Percentiles rank a stretch among this genome's conserved stretches.
phyloP scores from a whole-genome alignment of 2,797 vertebrate species.

The Tenualosa thibaudeaui region DNA sequence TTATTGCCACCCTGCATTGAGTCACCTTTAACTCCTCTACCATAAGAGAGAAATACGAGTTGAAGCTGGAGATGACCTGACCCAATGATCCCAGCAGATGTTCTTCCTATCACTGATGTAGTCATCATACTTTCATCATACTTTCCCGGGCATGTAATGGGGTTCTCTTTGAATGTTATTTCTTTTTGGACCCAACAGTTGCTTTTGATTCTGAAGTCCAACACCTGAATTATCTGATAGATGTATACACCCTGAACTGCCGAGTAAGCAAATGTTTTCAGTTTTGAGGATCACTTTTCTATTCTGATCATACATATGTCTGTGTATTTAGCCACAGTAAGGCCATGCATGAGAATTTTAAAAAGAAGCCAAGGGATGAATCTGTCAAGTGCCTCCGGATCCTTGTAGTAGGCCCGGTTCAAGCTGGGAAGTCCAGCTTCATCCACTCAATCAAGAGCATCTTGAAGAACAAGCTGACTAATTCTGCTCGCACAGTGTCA shows the following conservation, averaged over 20 bases:
- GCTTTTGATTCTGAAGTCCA: too few species aligned
- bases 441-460: not conserved
- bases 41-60: constrained; percentile 25
- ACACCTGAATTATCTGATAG: too few species aligned
- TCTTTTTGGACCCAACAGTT: not conserved
- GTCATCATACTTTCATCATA: too few species aligned
- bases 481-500: not conserved
- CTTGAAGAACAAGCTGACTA: not conserved
- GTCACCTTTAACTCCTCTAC: constrained; percentile 38
- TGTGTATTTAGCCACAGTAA: not conserved
- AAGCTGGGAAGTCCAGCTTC: not conserved
- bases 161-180: constrained; percentile 15
- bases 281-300: too few species aligned
- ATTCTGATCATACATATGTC: too few species aligned
- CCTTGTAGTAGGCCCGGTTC: not conserved
- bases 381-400: not conserved
- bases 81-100: not conserved
- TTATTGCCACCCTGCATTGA: constrained; percentile 28
- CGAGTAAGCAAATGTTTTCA: too few species aligned
- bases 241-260: too few species aligned
- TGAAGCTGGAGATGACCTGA: constrained; percentile 34
- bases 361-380: not conserved
- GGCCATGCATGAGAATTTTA: not conserved
- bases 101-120: constrained; percentile 22
- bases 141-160: constrained; percentile 30